Evolutionary conservation across 2,113 vertebrate genomes (phyloP), one percentile per base, ranked within the genome.

Genomic region (Eulacestoma nigropectus): DNA sequence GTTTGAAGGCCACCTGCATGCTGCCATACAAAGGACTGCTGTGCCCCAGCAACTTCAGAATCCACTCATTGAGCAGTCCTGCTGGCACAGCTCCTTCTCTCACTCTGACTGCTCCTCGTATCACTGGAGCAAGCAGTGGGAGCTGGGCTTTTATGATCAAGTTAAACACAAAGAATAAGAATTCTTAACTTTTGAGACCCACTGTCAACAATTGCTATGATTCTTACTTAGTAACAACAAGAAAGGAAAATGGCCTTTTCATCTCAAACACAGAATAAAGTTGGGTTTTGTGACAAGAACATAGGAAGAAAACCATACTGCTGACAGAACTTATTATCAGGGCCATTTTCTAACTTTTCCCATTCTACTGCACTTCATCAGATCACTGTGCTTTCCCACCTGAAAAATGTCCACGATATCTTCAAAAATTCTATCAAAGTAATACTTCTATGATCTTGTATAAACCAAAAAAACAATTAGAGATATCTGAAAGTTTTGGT

Each of bases 31-130:
- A 89, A 93, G 30, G 10, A 56, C 46, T 70, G 37, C 74, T 47
- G 23, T 33, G 35, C 37, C 46, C 39, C 78, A 49, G 44, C 33
- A 87, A 41, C 53, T 79, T 65, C 63, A 9, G 29, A 78, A 68
- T 6, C 22, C 49, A 64, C 25, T 23, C 33, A 22, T 3, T 49
- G 65, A 18, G 67, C 70, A 81, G 20, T 23, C 0, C 0, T 14
- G 55, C 63, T 10, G 50, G 32, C 49, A 75, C 42, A 78, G 76
- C 19, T 73, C 47, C 73, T 73, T 41, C 73, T 68, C 52, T 82
- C 2, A 0, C 49, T 60, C 55, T 0, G 0, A 49, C 73, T 74
- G 70, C 62, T 85, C 74, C 26, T 13, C 11, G 0, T 27, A 35
- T 20, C 67, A 37, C 57, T 47, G 67, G 21, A 87, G n/a, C 39